Percentiles rank a stretch among this genome's conserved stretches.
Evolutionary conservation across 2,888 invertebrate genomes (phyloP).

Genomic region (Atethmia centrago): DNA sequence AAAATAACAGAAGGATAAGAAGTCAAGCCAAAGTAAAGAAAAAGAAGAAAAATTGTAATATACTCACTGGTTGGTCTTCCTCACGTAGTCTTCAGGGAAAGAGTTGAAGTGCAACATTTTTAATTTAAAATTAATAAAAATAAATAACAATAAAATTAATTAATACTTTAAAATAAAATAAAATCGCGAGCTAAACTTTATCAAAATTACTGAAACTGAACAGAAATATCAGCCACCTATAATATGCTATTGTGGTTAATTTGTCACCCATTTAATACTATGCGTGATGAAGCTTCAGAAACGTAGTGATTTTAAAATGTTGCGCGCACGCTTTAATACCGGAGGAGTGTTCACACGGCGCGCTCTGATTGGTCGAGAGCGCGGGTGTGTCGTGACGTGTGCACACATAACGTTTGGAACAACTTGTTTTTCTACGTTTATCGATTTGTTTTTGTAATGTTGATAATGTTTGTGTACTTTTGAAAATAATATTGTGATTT

Average conservation of each 20-base stretch:
- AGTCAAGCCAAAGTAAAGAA: neutral
- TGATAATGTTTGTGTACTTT: constrained; percentile 37
- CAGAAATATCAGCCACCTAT: constrained; percentile 89
- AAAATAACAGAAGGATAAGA: neutral
- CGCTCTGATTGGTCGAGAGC: constrained; percentile 81
- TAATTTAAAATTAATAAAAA: constrained; percentile 66
- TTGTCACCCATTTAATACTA: constrained; percentile 88
- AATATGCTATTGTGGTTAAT: constrained; percentile 84
- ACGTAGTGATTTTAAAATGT: constrained; percentile 63
- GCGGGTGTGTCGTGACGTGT: constrained; percentile 86
- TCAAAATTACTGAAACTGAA: constrained; percentile 90
- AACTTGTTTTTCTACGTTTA: constrained; percentile 59
- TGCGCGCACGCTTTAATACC: constrained; percentile 80
- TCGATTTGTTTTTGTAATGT: constrained; percentile 70
- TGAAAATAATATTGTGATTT: constrained; percentile 24
- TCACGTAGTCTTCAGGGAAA: constrained; percentile 85
- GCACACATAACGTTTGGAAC: constrained; percentile 60
- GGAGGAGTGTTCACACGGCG: constrained; percentile 79
- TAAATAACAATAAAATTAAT: constrained; percentile 53
- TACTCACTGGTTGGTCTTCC: constrained; percentile 85
- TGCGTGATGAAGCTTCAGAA: constrained; percentile 61
- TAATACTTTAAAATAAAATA: constrained; percentile 62
- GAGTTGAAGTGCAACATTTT: constrained; percentile 86
- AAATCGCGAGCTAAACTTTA: constrained; percentile 74
- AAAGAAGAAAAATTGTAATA: constrained; percentile 3